phyloP scores from a whole-genome alignment of 2,888 invertebrate species.

The Caenorhabditis imperialis region DNA sequence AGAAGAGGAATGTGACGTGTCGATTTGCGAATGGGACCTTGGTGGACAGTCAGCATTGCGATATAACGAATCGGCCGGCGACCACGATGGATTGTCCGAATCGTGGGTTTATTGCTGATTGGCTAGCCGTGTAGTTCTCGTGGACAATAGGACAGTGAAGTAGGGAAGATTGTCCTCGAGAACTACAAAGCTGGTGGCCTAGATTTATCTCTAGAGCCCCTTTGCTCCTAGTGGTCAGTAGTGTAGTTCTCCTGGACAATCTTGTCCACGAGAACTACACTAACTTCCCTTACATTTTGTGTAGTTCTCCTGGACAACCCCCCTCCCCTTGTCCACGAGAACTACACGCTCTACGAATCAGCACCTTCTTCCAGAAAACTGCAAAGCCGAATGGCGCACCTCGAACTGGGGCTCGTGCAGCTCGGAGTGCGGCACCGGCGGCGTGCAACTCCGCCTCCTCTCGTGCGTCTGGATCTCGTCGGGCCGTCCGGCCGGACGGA shows the following conservation, averaged over 20 bases:
- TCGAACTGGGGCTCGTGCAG: constrained; percentile 94
- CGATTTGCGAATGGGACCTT: constrained; percentile 80
- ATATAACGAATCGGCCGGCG: constrained; percentile 85
- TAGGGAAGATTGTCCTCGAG: too few species aligned
- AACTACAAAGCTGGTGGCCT: too few species aligned
- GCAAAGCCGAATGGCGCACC: constrained; percentile 88
- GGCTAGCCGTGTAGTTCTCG: too few species aligned
- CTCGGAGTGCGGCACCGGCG: constrained; percentile 87
- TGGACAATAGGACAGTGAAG: too few species aligned
- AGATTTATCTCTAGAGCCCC: too few species aligned
- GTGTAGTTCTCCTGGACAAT: too few species aligned
- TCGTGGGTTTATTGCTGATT: constrained; percentile 78
- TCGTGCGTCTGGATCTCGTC: constrained; percentile 94
- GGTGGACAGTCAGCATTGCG: constrained; percentile 83
- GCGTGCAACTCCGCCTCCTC: constrained; percentile 89
- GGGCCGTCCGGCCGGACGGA: constrained; percentile 87
- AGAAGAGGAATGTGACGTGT: constrained; percentile 84
- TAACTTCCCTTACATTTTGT: neutral
- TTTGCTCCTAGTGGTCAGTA: too few species aligned
- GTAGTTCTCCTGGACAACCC: too few species aligned
- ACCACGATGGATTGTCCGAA: constrained; percentile 87
- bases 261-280: too few species aligned
- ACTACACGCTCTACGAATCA: neutral
- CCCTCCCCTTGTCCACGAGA: too few species aligned
- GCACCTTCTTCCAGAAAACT: constrained; percentile 61